Percentiles rank a stretch among this genome's conserved stretches.
phyloP scores from a whole-genome alignment of 2,797 vertebrate species.

The Micropoecilia bifurca region DNA sequence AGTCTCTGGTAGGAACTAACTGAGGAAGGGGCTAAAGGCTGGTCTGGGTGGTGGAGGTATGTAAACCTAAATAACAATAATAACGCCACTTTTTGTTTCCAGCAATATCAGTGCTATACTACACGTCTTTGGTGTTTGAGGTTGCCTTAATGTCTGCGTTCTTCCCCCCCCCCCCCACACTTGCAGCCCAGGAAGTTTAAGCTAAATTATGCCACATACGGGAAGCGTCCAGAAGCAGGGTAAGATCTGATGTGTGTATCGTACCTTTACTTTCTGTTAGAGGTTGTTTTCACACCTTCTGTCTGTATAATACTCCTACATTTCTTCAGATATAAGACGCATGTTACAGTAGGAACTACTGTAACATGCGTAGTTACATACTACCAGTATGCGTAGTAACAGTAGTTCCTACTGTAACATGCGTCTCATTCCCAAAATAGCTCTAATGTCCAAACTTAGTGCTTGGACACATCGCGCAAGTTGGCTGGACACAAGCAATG shows the following conservation, averaged over 20 bases:
- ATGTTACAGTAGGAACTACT: background rate
- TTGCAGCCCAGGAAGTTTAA: conserved; percentile 87
- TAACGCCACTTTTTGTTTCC: conserved; percentile 72
- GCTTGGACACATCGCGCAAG: background rate
- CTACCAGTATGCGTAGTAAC: no score
- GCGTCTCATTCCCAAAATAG: background rate
- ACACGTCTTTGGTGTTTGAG: conserved; percentile 52
- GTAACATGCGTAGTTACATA: no score
- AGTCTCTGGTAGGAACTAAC: conserved; percentile 85
- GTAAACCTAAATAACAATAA: conserved; percentile 79
- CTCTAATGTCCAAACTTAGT: background rate
- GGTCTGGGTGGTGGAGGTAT: conserved; percentile 84
- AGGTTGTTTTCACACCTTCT: background rate
- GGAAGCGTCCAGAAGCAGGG: conserved; percentile 85
- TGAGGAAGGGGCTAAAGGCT: conserved; percentile 84
- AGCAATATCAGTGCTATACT: conserved; percentile 80
- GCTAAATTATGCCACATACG: conserved; percentile 87
- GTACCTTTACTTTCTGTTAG: background rate
- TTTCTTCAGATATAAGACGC: background rate
- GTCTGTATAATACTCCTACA: background rate
- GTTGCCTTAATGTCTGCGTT: conserved; percentile 51
- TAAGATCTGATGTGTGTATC: conserved; percentile 51
- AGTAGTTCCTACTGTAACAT: no score
- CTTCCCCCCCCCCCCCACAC: conserved; percentile 22
- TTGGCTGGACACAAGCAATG: background rate